phyloP scores from a whole-genome alignment of 2,888 invertebrate species.

The Amphimallon solstitiale region DNA sequence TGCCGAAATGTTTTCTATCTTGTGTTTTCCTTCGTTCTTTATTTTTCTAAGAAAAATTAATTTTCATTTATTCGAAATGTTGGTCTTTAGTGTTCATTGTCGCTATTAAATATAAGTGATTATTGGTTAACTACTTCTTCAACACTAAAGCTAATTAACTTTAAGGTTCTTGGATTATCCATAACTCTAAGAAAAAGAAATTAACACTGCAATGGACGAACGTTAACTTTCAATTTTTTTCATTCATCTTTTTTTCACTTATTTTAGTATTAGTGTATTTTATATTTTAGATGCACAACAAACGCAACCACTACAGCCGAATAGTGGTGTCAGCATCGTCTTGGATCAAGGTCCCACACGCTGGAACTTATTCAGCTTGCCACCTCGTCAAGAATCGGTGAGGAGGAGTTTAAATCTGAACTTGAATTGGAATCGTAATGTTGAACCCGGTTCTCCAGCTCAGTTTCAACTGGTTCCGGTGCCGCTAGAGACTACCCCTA shows the following conservation, averaged over 20 bases:
- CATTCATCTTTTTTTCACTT: background rate
- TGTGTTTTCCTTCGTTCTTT: no score
- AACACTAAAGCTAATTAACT: no score
- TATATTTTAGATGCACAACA: slow-evolving; percentile 11
- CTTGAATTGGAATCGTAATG: slow-evolving; percentile 60
- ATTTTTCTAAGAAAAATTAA: no score
- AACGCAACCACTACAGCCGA: background rate
- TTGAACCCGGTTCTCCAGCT: slow-evolving; percentile 38
- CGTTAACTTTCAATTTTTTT: no score
- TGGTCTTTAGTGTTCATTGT: no score
- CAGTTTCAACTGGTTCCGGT: slow-evolving; percentile 45
- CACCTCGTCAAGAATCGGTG: slow-evolving; percentile 55
- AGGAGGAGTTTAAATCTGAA: slow-evolving; percentile 59
- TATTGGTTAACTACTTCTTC: no score
- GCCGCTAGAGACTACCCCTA: slow-evolving; percentile 34
- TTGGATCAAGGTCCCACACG: slow-evolving; percentile 34
- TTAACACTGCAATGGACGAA: no score
- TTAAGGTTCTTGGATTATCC: no score
- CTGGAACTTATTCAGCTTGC: slow-evolving; percentile 22
- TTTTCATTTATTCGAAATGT: no score
- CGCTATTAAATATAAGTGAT: no score
- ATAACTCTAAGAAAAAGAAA: no score
- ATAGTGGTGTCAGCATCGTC: slow-evolving; percentile 24
- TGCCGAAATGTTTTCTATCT: no score
- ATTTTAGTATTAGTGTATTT: background rate